Conservation (phyloP, 2,797 vertebrate genomes). For the Chiloscyllium punctatum region DNA sequence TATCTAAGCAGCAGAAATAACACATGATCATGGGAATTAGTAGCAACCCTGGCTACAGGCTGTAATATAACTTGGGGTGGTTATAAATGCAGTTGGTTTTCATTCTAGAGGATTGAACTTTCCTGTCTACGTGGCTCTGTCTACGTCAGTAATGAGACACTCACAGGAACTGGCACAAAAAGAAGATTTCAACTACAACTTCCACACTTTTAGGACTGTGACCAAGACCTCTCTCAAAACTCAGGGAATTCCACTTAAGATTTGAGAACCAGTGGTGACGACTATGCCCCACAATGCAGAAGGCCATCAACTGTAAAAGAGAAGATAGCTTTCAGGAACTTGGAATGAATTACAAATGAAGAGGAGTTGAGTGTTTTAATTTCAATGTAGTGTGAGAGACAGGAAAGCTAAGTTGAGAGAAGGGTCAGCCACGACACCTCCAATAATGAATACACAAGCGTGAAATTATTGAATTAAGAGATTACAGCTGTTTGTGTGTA, state of each 20-base stretch:
- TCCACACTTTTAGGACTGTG: background rate
- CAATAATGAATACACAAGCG: background rate
- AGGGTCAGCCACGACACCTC: background rate
- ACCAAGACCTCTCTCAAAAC: background rate
- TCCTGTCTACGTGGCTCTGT: no score
- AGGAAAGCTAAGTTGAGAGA: background rate
- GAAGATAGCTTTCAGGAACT: background rate
- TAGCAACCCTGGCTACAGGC: background rate
- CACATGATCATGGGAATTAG: background rate
- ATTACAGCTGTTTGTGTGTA: background rate
- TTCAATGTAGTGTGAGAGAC: no score
- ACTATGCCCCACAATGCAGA: background rate
- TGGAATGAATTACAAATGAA: background rate
- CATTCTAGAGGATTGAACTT: background rate
- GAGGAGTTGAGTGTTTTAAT: background rate
- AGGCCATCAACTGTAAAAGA: background rate
- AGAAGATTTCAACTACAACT: no score
- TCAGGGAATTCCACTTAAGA: background rate
- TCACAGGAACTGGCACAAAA: background rate
- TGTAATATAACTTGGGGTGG: background rate
- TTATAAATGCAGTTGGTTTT: background rate
- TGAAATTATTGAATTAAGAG: no score
- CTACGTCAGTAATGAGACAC: no score
- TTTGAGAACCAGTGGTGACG: background rate
- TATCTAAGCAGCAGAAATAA: background rate